Base-by-base conservation (phyloP, 2,797 vertebrate species). In the Labeo calbasu region DNA sequence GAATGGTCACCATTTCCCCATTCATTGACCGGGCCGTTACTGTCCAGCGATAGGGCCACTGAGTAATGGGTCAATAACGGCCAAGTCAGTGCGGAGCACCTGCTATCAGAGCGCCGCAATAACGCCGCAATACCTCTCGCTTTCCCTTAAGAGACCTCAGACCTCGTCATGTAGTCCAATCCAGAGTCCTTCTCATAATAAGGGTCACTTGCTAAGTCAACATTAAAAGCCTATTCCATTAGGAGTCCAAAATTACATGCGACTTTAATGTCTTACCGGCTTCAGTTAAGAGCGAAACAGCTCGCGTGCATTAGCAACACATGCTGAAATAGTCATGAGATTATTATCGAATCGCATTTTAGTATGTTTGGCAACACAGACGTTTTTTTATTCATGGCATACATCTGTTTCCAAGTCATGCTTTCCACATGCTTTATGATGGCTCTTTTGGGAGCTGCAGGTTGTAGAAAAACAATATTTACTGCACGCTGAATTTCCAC, bases 61-160 rank as follows among this genome's bases (percentile, higher is more conserved):
- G 84, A 89, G 84, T 88, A 88, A 89, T 89, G 84, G 77, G 79
- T 77, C 86, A 88, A 89, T 88, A 89, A 86, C 86, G 77, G 48
- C 51, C 28, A 15, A 73, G 77, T 79, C 87, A 77, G 65, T 28
- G 78, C 71, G 32, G 57, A 81, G 65, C 66, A 25, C 36, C 77
- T 28, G 75, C 86, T 82, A 82, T 85, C 76, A 65, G 63, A 73
- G 65, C 50, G 2, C 28, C 32, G 77, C 87, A 89, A 88, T 89
- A 89, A 87, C 57, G 36, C 79, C 48, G 21, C 59, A 59, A 84
- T 79, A 73, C 63, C 57, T 76, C 63, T 79, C 21, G 78, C 73
- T 53, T 78, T 81, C 70, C 59, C 86, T 84, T 86, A 59, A 63
- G 86, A 88, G 87, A 84, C 77, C 85, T 4, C 32, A 48, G 40